Percentiles rank a stretch among this genome's conserved stretches.
Conservation (phyloP, 1,140 invertebrate genomes). For the Drosophila virilis region DNA sequence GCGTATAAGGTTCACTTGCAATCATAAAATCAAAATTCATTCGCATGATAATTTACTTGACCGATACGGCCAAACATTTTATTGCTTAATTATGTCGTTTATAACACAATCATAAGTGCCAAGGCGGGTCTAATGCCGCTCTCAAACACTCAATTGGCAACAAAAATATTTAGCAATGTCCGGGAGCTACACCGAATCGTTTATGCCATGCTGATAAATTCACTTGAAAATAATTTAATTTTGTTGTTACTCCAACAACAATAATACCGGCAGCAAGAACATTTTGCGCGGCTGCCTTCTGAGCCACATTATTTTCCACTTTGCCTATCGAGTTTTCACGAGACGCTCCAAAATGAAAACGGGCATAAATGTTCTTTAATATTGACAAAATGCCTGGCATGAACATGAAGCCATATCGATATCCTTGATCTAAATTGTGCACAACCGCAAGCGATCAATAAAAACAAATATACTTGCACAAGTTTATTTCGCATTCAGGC, state of each 20-base stretch:
- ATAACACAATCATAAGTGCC: constrained; percentile 63
- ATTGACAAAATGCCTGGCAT: constrained; percentile 76
- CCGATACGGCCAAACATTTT: constrained; percentile 37
- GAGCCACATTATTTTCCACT: constrained; percentile 77
- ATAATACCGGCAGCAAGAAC: not conserved
- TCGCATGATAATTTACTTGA: constrained; percentile 12
- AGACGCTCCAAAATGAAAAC: constrained; percentile 69
- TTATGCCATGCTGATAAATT: constrained; percentile 67
- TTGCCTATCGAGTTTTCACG: constrained; percentile 69
- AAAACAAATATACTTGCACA: constrained; percentile 52
- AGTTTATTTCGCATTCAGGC: constrained; percentile 58
- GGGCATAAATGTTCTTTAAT: constrained; percentile 73
- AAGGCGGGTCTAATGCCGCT: constrained; percentile 10
- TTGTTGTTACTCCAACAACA: constrained; percentile 45
- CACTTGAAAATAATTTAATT: constrained; percentile 75
- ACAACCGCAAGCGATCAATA: constrained; percentile 80
- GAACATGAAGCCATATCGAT: constrained; percentile 67
- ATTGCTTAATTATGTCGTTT: constrained; percentile 78
- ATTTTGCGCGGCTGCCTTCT: constrained; percentile 43
- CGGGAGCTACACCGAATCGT: constrained; percentile 45
- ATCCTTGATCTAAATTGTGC: constrained; percentile 81
- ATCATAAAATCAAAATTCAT: constrained; percentile 50
- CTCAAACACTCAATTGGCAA: constrained; percentile 63
- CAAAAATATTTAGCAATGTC: constrained; percentile 79
- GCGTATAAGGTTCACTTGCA: not conserved